Evolutionary conservation across 2,888 invertebrate genomes (phyloP).

Genomic region (Dicyrtomina minuta): DNA sequence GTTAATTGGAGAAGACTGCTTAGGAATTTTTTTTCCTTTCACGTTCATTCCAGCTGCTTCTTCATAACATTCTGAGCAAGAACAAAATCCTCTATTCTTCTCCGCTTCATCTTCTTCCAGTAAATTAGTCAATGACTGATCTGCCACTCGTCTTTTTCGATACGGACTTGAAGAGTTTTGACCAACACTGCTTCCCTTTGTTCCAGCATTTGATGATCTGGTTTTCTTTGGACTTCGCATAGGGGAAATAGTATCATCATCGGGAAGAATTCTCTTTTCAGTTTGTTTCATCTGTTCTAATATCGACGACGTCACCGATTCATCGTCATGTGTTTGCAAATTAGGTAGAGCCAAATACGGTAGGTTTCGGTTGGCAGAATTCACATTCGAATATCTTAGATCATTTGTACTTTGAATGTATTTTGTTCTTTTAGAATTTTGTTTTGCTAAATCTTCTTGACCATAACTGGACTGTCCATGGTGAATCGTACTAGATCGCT

Average conservation of each 20-base stretch:
- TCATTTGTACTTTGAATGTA: slow-evolving; percentile 24
- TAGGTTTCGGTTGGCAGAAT: slow-evolving; percentile 10
- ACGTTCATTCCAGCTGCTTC: slow-evolving; percentile 41
- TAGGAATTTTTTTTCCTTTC: not conserved
- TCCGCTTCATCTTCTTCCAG: slow-evolving; percentile 40
- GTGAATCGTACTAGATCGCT: slow-evolving; percentile 14
- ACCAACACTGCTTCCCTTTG: not conserved
- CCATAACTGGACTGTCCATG: not conserved
- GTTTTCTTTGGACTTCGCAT: slow-evolving; percentile 11
- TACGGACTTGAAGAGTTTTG: slow-evolving; percentile 5
- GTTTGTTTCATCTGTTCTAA: slow-evolving; percentile 52
- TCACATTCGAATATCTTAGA: not conserved
- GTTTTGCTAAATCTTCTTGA: slow-evolving; percentile 15
- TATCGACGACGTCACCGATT: slow-evolving; percentile 46
- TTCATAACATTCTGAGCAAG: slow-evolving; percentile 48
- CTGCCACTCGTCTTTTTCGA: slow-evolving; percentile 30
- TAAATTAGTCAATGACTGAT: slow-evolving; percentile 14
- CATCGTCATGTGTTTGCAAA: slow-evolving; percentile 14
- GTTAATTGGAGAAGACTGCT: not conserved
- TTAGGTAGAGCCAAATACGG: slow-evolving; percentile 20
- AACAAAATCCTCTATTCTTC: slow-evolving; percentile 42
- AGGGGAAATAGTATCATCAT: slow-evolving; percentile 32
- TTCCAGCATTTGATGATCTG: not conserved
- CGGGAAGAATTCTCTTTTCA: slow-evolving; percentile 49
- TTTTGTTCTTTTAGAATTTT: slow-evolving; percentile 33